A percentile compares a stretch with the other conserved stretches of the same genome.
Conservation (phyloP, 2,888 invertebrate genomes). For the Ochlodes sylvanus region DNA sequence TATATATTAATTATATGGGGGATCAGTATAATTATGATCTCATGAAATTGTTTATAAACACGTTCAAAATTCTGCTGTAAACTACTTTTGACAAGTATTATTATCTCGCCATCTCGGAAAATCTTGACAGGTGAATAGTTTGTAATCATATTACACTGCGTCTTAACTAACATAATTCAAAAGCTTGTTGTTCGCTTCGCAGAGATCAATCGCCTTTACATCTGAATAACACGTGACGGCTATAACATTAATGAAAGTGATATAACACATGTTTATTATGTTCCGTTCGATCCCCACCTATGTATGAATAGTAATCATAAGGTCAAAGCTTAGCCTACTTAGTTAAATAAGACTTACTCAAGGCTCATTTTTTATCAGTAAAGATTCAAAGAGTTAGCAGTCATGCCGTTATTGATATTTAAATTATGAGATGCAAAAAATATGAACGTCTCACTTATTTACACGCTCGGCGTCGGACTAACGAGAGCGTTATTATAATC, state of each 20-base stretch:
- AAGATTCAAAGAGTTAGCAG: slow-evolving; percentile 47
- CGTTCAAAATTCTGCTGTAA: too few species aligned
- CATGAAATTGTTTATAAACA: too few species aligned
- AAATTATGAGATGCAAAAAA: slow-evolving; percentile 59
- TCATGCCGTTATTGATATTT: slow-evolving; percentile 72
- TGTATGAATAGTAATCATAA: slow-evolving; percentile 35
- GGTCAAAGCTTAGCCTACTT: slow-evolving; percentile 67
- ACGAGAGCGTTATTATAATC: slow-evolving; percentile 37
- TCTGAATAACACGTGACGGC: slow-evolving; percentile 24
- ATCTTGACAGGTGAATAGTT: slow-evolving; percentile 8
- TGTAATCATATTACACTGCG: slow-evolving; percentile 16
- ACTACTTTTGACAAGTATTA: too few species aligned
- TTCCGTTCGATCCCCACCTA: slow-evolving; percentile 33
- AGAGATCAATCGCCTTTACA: slow-evolving; percentile 18
- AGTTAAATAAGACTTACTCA: slow-evolving; percentile 48
- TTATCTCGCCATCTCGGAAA: not conserved
- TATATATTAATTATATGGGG: not conserved
- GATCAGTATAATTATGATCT: too few species aligned
- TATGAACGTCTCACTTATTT: slow-evolving; percentile 33
- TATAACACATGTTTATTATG: slow-evolving; percentile 32
- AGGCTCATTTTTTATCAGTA: slow-evolving; percentile 71
- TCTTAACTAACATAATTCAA: slow-evolving; percentile 13
- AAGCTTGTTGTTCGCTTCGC: slow-evolving; percentile 11
- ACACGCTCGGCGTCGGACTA: slow-evolving; percentile 32
- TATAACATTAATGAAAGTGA: slow-evolving; percentile 30